Conservation (phyloP, 2,888 invertebrate genomes). For the Balanococcus diminutus region DNA sequence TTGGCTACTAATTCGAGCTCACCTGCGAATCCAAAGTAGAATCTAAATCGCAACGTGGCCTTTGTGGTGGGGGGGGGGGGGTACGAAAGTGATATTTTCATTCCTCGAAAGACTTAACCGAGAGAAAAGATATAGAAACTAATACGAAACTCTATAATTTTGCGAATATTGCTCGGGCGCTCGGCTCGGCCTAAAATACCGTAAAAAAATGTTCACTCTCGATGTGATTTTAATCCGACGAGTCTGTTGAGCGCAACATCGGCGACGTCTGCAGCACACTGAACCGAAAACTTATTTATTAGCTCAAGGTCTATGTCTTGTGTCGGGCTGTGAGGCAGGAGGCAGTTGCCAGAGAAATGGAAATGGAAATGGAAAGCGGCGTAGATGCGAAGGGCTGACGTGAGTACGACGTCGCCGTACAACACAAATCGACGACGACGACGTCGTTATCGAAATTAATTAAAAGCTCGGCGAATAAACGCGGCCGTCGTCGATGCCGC, state of each 20-base stretch:
- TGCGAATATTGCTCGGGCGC: neutral
- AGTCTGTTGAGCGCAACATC: neutral
- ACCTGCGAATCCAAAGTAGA: no score
- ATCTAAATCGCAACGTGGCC: no score
- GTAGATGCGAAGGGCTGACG: neutral
- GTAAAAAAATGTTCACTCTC: neutral
- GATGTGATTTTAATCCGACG: neutral
- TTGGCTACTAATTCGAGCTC: no score
- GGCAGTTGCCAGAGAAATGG: neutral
- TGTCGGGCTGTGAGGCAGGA: neutral
- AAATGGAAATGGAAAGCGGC: neutral
- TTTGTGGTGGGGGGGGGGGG: no score
- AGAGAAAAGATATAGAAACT: neutral
- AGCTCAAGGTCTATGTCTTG: neutral
- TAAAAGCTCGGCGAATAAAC: neutral
- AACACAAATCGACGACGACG: neutral
- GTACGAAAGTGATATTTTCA: neutral
- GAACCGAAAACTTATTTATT: neutral
- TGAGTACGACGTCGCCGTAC: neutral
- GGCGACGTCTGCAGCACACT: neutral
- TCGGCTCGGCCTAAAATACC: neutral
- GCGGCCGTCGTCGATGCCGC: neutral
- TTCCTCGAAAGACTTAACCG: neutral
- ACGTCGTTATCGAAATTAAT: conserved; percentile 16
- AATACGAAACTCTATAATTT: neutral